A percentile compares a stretch with the other conserved stretches of the same genome.
Evolutionary conservation across 2,797 vertebrate species (phyloP).

Genomic region (Tenualosa ilisha): DNA sequence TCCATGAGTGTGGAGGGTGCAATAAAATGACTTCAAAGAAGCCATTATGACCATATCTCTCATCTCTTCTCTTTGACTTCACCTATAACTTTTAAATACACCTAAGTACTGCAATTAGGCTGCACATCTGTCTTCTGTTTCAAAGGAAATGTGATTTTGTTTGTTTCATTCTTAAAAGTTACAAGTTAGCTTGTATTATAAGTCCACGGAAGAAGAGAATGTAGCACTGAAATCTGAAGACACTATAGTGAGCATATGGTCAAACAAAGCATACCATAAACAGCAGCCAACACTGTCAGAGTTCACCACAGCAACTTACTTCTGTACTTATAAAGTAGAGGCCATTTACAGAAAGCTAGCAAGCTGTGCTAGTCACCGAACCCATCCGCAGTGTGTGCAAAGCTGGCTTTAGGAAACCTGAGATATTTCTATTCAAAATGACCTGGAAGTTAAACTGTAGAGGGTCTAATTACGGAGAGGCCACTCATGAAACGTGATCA

Average conservation of each 20-base stretch:
- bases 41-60: not conserved
- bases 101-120: not conserved
- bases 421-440: slow-evolving; percentile 38
- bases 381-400: not conserved
- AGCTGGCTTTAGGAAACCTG: slow-evolving; percentile 33
- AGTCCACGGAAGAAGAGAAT: not conserved
- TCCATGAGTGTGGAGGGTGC: too few species aligned
- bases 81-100: not conserved
- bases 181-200: too few species aligned
- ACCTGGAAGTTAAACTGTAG: slow-evolving; percentile 48
- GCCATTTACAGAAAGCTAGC: not conserved
- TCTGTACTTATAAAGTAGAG: not conserved
- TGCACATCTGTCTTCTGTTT: not conserved
- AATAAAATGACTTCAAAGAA: not conserved
- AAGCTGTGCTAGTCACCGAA: not conserved
- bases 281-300: slow-evolving; percentile 16
- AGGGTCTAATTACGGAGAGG: slow-evolving; percentile 55
- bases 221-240: not conserved
- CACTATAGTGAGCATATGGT: not conserved
- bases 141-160: not conserved
- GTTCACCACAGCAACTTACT: not conserved
- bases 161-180: not conserved
- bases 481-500: slow-evolving; percentile 33
- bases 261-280: not conserved
- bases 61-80: not conserved